Conservation (phyloP, 2,113 vertebrate species). For the Uria aalge region DNA sequence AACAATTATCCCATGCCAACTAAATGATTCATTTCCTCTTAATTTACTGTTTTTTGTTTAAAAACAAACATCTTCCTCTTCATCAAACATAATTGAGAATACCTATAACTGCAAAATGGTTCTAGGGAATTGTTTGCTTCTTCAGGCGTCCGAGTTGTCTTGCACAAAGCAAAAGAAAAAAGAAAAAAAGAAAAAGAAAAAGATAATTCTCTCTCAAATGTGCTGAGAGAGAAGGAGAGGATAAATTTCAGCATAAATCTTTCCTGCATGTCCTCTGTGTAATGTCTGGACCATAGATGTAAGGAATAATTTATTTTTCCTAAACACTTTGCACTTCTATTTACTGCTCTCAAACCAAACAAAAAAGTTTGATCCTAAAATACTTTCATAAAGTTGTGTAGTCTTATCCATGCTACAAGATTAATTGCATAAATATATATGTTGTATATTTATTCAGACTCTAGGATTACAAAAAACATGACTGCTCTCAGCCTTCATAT, state of each 20-base stretch:
- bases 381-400: not conserved
- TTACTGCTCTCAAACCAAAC: not conserved
- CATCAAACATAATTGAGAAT: not conserved
- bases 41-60: not conserved
- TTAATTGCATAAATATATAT: not conserved
- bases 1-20: not conserved
- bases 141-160: not conserved
- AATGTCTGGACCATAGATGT: not conserved
- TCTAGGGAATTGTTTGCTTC: not conserved
- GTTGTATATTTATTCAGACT: not conserved
- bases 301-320: not conserved
- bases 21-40: not conserved
- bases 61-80: not conserved
- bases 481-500: not conserved
- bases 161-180: not conserved
- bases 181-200: rapidly evolving
- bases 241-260: not conserved
- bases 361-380: not conserved
- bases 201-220: not conserved
- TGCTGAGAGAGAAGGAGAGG: not conserved
- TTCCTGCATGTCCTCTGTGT: not conserved
- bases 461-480: not conserved
- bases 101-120: not conserved
- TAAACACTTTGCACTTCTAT: not conserved
- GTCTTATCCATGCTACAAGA: not conserved